Evolutionary conservation across 2,797 vertebrate species (phyloP), one percentile per base, ranked within the genome.

Genomic region (Sebastes oblongus): DNA sequence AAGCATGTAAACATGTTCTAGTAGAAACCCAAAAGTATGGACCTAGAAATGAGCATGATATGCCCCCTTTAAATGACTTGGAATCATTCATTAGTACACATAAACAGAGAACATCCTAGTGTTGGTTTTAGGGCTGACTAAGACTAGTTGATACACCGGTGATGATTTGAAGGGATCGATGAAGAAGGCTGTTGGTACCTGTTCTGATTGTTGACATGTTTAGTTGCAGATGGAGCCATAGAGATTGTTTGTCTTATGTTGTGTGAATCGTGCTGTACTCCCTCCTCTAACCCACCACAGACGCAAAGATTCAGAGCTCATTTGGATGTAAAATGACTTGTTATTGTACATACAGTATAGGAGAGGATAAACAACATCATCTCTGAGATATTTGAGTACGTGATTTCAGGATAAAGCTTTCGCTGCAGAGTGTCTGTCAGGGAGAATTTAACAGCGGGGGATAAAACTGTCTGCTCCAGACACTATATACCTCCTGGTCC

Each of bases 401-500:
- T 77, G 84, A 78, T 80, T 58, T 64, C 29, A 52, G 75, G 56
- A 75, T 75, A 71, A 77, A 58, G 58, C 36, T 65, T 81, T 82
- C 16, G 18, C 78, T 79, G 72, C 77, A 73, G 69, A 84, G 66
- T 83, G 82, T 84, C 83, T 88, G 78, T 90, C 80, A 87, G 88
- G 81, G 81, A 88, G 83, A 83, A 75, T 88, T 82, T 74, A 82
- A 77, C 77, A 79, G 75, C 65, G 82, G 91, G 90, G 91, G 90
- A 88, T 81, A 89, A 87, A 88, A 73, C 85, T 42, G 71, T 87
- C 75, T 82, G 81, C 66, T 89, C 58, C 56, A 80, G 81, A 89
- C 66, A 84, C 78, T 78, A 80, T 88, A 74, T 71, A 92, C 88
- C 69, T 89, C 81, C 90, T 89, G 90, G 90, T 94, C 90, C 89